phyloP scores from a whole-genome alignment of 2,113 vertebrate genomes.

The Tragulus kanchil region DNA sequence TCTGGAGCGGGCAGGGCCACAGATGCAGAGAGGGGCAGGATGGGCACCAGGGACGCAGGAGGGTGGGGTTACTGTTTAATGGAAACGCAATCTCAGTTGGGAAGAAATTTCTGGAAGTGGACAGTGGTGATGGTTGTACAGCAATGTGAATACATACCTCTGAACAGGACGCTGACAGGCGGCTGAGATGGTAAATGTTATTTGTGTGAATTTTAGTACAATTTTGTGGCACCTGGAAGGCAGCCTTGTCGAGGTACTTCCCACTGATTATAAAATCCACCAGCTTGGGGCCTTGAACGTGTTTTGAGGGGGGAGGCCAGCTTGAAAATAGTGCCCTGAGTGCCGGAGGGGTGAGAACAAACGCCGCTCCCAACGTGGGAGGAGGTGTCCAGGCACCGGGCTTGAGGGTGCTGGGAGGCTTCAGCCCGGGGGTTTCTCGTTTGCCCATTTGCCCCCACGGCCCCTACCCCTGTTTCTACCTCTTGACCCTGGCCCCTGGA shows the following conservation, averaged over 20 bases:
- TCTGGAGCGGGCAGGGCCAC: neutral
- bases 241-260: neutral
- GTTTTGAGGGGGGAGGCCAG: neutral
- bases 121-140: rapidly evolving
- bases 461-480: no score
- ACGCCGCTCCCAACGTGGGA: no score
- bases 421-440: neutral
- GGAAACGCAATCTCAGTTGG: neutral
- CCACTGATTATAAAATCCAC: neutral
- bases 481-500: neutral
- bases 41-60: neutral
- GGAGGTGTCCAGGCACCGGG: neutral
- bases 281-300: neutral
- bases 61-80: neutral
- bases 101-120: neutral
- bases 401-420: neutral
- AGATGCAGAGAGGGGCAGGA: neutral
- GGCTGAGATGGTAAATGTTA: no score
- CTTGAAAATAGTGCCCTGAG: neutral
- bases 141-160: neutral
- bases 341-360: rapidly evolving
- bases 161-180: no score
- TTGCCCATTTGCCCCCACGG: neutral
- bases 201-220: neutral
- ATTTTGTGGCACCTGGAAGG: neutral